Base-by-base conservation (phyloP, 2,888 invertebrate species). In the Stramonita haemastoma region DNA sequence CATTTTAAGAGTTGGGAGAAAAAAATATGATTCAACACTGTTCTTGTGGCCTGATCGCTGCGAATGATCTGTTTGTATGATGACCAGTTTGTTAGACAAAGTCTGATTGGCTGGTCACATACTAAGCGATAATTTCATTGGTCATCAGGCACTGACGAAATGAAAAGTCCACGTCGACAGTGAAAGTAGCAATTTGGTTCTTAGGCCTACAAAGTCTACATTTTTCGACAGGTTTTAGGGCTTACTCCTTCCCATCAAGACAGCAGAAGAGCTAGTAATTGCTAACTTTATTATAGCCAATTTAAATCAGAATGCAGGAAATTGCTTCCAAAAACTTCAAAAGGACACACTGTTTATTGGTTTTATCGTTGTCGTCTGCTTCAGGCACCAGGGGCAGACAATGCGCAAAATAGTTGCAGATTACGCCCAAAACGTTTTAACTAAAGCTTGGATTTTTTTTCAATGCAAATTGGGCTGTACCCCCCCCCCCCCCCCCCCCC, bases 121-220 rank as follows among this genome's bases (percentile, higher is more conserved):
- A 19, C 22, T 34, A 32, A 66, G 19, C 11, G 17, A 22, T 22
- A 22, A 17, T 19, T 66, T 86, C 57, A 86, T 86, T 86, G 86
- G 86, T n/a, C 66, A n/a, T 29, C 17, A 57, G 29, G 26, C 13
- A 11, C 8, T 83, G 81, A 83, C 29, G 84, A 85, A 85, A 60
- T 17, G 36, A 70, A 70, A 36, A 70, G 34, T 87, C 87, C 87
- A 87, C 87, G 87, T 87, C 87, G 87, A 87, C 87, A 87, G 73
- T 46, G 87, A 70, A 86, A 86, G 86, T 85, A 85, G 29, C 29
- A 4, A 6, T 8, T 46, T 46, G 8, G 46, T 46, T 46, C 4
- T 2, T 46, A 46, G 46, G 46, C 2, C 46, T 46, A 46, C 46
- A 46, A 46, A 46, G 46, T 8, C 46, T 46, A 46, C 8, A 46